phyloP scores from a whole-genome alignment of 2,888 invertebrate genomes.

The Pristionchus fissidentatus region DNA sequence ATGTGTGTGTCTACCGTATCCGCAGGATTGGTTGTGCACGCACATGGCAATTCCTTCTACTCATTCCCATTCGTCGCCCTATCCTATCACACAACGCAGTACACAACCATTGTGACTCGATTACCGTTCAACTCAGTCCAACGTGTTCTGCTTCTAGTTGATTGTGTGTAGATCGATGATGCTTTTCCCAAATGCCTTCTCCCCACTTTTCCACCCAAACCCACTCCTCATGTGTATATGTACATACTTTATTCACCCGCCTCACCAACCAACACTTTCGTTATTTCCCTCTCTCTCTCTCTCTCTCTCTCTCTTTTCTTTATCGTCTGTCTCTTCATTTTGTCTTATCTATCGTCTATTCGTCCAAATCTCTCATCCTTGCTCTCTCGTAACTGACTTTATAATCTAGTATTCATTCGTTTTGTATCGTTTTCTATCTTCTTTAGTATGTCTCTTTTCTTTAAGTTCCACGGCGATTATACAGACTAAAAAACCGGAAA shows the following conservation, averaged over 20 bases:
- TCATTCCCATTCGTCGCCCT: constrained; percentile 8
- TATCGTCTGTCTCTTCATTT: constrained; percentile 35
- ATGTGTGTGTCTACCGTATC: too few species aligned
- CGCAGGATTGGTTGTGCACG: neutral
- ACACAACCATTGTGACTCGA: neutral
- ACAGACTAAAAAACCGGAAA: constrained; percentile 36
- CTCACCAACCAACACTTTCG: constrained; percentile 2
- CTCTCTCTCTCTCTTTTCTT: too few species aligned
- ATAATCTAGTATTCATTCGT: neutral
- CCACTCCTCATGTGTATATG: neutral
- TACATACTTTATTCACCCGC: constrained; percentile 34
- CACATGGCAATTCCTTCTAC: neutral
- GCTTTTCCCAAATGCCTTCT: neutral
- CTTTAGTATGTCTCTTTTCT: neutral
- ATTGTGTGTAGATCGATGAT: too few species aligned
- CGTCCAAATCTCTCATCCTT: neutral
- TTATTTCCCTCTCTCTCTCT: too few species aligned
- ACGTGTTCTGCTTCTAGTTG: neutral
- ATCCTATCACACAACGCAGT: neutral
- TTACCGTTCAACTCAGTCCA: neutral
- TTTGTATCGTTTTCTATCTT: constrained; percentile 7
- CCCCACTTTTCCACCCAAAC: neutral
- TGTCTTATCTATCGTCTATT: constrained; percentile 20
- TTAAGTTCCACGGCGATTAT: constrained; percentile 28
- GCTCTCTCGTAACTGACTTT: constrained; percentile 17